A percentile compares a stretch with the other conserved stretches of the same genome.
Evolutionary conservation across 2,113 vertebrate species (phyloP).

Genomic region (Chaenocephalus aceratus): DNA sequence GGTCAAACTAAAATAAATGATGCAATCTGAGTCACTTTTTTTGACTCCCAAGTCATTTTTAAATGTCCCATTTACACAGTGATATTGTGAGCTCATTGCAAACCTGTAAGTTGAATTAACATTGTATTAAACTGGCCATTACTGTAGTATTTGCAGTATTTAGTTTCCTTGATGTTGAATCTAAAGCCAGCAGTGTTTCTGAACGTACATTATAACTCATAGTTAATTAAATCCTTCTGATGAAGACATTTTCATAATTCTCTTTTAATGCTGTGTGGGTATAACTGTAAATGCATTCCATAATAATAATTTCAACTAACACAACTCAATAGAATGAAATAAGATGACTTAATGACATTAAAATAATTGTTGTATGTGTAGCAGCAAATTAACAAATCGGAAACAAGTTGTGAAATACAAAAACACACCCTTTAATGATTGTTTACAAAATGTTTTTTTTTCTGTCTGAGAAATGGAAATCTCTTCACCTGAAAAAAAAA

Average conservation of each 20-base stretch:
- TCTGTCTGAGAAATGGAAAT: not conserved
- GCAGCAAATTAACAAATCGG: not conserved
- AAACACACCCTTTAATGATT: constrained; percentile 44
- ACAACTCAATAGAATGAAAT: not conserved
- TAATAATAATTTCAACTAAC: not conserved
- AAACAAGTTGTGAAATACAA: constrained; percentile 14
- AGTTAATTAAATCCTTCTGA: not conserved
- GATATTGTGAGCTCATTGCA: not conserved
- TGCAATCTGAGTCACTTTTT: not conserved
- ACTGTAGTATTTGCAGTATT: not conserved
- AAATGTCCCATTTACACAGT: not conserved
- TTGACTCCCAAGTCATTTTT: not conserved
- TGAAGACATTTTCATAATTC: not conserved
- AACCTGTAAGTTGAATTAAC: not conserved
- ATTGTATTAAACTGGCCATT: not conserved
- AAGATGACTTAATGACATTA: not conserved
- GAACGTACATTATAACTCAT: not conserved
- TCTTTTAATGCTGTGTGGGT: not conserved
- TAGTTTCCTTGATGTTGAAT: not conserved
- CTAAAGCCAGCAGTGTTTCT: not conserved
- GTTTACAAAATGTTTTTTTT: constrained; percentile 16
- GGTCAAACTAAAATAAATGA: not conserved
- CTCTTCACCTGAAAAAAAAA: constrained; percentile 38
- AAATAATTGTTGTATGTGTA: not conserved
- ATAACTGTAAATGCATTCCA: not conserved